Conservation (phyloP, 2,797 vertebrate genomes). For the Galagoides demidoff region DNA sequence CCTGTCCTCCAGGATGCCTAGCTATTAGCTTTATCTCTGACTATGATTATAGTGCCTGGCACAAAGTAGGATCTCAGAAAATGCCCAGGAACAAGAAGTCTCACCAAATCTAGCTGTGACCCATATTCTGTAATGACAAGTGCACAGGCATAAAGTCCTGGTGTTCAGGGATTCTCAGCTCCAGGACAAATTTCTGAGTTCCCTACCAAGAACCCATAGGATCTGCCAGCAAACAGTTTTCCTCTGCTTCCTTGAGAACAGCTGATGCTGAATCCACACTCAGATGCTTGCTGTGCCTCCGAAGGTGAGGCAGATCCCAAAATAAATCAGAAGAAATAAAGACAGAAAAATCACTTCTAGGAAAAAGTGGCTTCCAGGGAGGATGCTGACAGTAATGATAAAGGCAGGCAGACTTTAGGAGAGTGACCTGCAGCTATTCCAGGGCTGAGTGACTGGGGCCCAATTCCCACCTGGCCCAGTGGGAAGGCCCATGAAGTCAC, state of each 20-base stretch:
- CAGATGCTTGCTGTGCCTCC: constrained; percentile 73
- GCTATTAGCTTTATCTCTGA: constrained; percentile 8
- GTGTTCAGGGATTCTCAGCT: constrained; percentile 28
- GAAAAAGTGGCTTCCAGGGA: constrained; percentile 68
- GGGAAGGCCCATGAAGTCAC: background rate
- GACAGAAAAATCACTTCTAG: constrained; percentile 79
- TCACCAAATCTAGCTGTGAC: background rate
- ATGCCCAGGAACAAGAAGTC: background rate
- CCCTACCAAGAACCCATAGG: constrained; percentile 48
- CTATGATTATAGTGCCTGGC: constrained; percentile 42
- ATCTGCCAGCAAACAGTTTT: constrained; percentile 74
- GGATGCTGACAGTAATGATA: constrained; percentile 64
- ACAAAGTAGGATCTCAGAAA: constrained; percentile 62
- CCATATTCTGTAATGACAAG: constrained; percentile 38
- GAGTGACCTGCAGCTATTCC: constrained; percentile 21
- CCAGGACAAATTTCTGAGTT: constrained; percentile 63
- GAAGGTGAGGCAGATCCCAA: constrained; percentile 79
- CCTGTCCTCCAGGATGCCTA: constrained; percentile 51
- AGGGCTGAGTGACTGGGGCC: background rate
- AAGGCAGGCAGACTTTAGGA: constrained; percentile 15
- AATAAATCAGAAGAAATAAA: constrained; percentile 77
- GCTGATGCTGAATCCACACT: constrained; percentile 73
- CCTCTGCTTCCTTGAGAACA: constrained; percentile 74
- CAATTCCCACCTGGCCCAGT: background rate
- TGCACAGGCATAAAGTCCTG: constrained; percentile 42